Conservation (phyloP, 2,888 invertebrate species). For the Ametastegia equiseti region DNA sequence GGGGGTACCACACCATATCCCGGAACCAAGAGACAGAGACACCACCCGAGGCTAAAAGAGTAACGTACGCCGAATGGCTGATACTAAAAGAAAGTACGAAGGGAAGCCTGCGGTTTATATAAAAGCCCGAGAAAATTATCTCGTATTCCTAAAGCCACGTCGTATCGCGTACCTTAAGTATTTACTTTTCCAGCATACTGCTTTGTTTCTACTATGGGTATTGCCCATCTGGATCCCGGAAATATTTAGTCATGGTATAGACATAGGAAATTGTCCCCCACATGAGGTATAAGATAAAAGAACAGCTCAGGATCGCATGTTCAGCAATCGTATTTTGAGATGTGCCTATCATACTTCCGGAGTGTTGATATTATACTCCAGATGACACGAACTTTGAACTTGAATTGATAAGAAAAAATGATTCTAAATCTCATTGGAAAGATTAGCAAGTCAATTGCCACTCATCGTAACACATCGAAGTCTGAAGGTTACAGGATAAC, state of each 20-base stretch:
- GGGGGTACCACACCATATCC: constrained; percentile 18
- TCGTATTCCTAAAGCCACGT: neutral
- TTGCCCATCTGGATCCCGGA: too few species aligned
- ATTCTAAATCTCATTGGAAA: neutral
- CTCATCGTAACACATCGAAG: neutral
- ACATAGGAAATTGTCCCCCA: too few species aligned
- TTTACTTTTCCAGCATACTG: neutral
- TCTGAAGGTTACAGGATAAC: neutral
- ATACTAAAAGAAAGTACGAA: constrained; percentile 11
- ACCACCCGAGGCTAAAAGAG: constrained; percentile 15
- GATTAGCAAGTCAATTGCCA: neutral
- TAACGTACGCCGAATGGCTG: constrained; percentile 5
- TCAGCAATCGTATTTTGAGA: neutral
- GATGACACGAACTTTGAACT: neutral
- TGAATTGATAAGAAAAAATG: neutral
- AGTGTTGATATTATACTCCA: too few species aligned
- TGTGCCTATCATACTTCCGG: neutral
- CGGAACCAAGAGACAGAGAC: constrained; percentile 6
- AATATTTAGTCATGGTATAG: too few species aligned
- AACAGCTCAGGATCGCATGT: too few species aligned
- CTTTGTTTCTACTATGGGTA: neutral
- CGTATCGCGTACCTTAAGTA: neutral
- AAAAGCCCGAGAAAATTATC: constrained; percentile 2
- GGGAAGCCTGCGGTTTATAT: constrained; percentile 3
- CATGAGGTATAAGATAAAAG: too few species aligned